phyloP scores from a whole-genome alignment of 2,113 vertebrate species.

The Ondatra zibethicus region DNA sequence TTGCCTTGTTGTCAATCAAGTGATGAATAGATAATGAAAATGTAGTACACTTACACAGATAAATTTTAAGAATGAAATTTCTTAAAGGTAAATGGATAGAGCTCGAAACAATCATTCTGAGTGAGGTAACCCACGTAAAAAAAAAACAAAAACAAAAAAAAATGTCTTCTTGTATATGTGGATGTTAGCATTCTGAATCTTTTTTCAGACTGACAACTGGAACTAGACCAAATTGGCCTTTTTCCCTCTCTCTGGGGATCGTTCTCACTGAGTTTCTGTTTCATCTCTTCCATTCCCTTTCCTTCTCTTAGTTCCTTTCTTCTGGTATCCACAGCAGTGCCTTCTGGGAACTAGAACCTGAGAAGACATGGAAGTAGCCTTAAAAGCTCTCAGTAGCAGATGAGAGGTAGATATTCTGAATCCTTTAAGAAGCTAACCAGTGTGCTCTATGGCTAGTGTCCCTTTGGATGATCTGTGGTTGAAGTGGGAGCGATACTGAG shows the following conservation, averaged over 20 bases:
- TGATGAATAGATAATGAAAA: neutral
- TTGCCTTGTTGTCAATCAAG: neutral
- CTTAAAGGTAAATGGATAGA: neutral
- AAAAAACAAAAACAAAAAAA: neutral
- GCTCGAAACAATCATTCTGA: neutral
- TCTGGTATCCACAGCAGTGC: neutral
- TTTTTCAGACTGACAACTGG: neutral
- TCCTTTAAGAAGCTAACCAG: neutral
- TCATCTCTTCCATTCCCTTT: neutral
- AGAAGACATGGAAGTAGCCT: neutral
- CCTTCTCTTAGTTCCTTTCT: neutral
- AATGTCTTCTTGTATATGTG: neutral
- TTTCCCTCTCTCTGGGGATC: too few species aligned
- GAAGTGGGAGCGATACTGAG: neutral
- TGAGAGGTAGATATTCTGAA: neutral
- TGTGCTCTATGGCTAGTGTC: neutral
- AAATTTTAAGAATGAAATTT: neutral
- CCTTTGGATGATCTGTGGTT: neutral
- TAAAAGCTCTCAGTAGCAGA: neutral
- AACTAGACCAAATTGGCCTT: neutral
- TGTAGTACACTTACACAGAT: neutral
- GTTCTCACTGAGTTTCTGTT: neutral
- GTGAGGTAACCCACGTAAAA: neutral
- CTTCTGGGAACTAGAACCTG: neutral
- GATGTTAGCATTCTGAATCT: neutral